Evolutionary conservation across 2,797 vertebrate species (phyloP), one percentile per base, ranked within the genome.

Genomic region (Lateolabrax maculatus): DNA sequence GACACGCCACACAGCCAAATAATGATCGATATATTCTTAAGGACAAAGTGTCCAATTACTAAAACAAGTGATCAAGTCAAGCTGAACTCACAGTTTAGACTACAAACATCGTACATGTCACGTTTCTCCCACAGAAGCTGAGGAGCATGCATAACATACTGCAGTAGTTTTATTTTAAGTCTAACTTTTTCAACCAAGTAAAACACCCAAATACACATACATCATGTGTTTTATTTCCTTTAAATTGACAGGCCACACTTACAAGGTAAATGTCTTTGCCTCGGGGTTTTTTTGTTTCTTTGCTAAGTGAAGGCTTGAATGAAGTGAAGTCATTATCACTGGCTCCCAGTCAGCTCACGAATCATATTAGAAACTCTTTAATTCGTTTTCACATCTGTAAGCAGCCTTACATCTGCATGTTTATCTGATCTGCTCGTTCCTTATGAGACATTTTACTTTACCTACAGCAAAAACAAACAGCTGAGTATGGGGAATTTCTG

Each of bases 401-500:
- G 61, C 77, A 11, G 51, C 75, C 70, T 71, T 51, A 78, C 61
- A 86, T 72, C 68, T 80, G 58, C 81, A 77, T 84, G 58, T 84
- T 84, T 83, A 79, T 86, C 69, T 8, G 41, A 84, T 81, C 16
- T 11, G 25, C 57, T 65, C 1, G 12, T 44, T 79, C 43, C 48
- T 41, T 43, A 19, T 6, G 57, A 83, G 62, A 73, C 3, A 6
- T 65, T 73, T 75, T 10, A 39, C 27, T 70, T 72, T 16, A 77
- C 51, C 19, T 41, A 3, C 49, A 9, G 39, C 66, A 27, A 51
- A 43, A 18, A 43, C 15, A 6, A 31, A n/a, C 16, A 9, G 19
- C 48, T 5, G 25, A 53, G 16, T 10, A 5, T n/a, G 2, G 6
- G 4, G 5, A 9, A 31, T 9, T 21, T 36, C n/a, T n/a, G 36